A percentile compares a stretch with the other conserved stretches of the same genome.
phyloP scores from a whole-genome alignment of 1,140 invertebrate genomes.

The Drosophila nannoptera region DNA sequence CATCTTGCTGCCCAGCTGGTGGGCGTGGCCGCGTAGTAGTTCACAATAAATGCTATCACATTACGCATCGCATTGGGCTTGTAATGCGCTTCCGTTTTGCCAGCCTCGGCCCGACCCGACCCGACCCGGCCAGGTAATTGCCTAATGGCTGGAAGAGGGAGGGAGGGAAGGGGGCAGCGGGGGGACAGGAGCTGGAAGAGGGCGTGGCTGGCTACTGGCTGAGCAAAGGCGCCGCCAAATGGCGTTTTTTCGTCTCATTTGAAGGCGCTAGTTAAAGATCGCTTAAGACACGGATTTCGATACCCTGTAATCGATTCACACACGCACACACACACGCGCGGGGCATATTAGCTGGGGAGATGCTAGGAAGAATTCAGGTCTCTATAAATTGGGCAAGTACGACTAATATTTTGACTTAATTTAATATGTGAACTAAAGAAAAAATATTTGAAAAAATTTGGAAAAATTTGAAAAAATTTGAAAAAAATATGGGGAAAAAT shows the following conservation, averaged over 20 bases:
- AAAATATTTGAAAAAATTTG: too few relatives aligned
- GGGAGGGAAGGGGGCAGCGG: background rate
- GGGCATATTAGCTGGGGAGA: background rate
- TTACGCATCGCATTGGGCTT: constrained; percentile 53
- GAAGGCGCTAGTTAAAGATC: constrained; percentile 47
- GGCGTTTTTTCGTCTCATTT: constrained; percentile 55
- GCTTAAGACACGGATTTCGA: constrained; percentile 9
- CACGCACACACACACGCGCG: too few relatives aligned
- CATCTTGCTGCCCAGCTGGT: constrained; percentile 4
- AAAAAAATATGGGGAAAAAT: too few relatives aligned
- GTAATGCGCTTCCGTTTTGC: constrained; percentile 72
- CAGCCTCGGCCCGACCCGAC: too few relatives aligned
- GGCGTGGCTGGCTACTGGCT: constrained; percentile 6
- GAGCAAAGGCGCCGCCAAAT: constrained; percentile 50
- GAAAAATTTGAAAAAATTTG: too few relatives aligned
- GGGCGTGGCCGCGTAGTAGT: constrained; percentile 35
- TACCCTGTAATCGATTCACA: too few relatives aligned
- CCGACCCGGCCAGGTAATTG: too few relatives aligned
- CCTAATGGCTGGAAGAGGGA: background rate
- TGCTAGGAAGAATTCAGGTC: too few relatives aligned
- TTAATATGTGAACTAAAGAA: too few relatives aligned
- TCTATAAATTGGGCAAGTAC: too few relatives aligned
- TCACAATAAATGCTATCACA: constrained; percentile 60
- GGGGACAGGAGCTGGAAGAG: background rate
- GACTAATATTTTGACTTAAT: too few relatives aligned